Evolutionary conservation across 2,797 vertebrate genomes (phyloP).

Genomic region (Psittacula echo): DNA sequence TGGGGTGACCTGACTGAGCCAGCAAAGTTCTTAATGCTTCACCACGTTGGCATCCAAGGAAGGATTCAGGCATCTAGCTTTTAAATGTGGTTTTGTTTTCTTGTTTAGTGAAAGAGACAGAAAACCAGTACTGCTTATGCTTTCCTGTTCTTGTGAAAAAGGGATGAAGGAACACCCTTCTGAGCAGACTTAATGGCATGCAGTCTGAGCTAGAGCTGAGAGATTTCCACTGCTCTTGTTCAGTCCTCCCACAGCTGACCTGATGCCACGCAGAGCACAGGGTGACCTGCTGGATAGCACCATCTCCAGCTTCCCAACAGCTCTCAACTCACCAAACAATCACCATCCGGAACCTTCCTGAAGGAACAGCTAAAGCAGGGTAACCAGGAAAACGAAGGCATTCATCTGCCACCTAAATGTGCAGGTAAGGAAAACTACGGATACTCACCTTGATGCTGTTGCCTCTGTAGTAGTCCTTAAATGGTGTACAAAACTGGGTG

Average conservation of each 20-base stretch:
- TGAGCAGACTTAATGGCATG: not conserved
- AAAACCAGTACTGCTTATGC: not conserved
- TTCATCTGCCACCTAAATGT: fast-evolving
- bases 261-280: not conserved
- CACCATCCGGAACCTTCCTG: not conserved
- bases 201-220: not conserved
- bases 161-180: not conserved
- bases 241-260: not conserved
- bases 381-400: not conserved
- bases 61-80: not conserved
- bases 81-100: not conserved
- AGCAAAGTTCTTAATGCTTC: constrained; percentile 33
- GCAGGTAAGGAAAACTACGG: not conserved
- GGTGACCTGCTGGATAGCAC: not conserved
- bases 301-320: not conserved
- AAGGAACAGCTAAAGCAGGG: not conserved
- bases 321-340: not conserved
- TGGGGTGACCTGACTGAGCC: constrained; percentile 14
- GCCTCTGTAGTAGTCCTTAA: not conserved
- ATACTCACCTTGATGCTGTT: not conserved
- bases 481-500: fast-evolving
- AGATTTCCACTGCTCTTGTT: not conserved
- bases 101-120: not conserved
- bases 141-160: not conserved
- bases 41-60: not conserved